These are phyloP conservation scores for Dendrolimus kikuchii DNA, from an alignment of 1,140 invertebrate genomes.

Conservation along the genomic window DNA sequence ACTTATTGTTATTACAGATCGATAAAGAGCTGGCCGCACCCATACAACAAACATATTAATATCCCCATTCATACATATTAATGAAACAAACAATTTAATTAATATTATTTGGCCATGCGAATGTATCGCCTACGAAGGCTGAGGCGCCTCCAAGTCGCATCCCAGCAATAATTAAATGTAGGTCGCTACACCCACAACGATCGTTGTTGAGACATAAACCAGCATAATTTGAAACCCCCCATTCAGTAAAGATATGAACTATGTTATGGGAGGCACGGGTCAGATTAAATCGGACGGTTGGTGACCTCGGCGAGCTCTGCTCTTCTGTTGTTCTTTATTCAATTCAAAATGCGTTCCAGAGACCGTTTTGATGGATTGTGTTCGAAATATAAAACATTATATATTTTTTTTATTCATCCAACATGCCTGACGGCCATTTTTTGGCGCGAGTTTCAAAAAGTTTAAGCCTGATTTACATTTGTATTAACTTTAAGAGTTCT, in stretches of 20 bases:
- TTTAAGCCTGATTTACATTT: too few relatives aligned
- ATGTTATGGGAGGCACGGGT: constrained; percentile 18
- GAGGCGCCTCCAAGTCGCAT: constrained; percentile 53
- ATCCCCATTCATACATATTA: neutral
- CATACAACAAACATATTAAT: too few relatives aligned
- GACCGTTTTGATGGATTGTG: constrained; percentile 23
- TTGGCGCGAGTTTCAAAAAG: too few relatives aligned
- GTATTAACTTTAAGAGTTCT: too few relatives aligned
- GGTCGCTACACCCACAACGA: constrained; percentile 52
- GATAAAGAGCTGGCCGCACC: too few relatives aligned
- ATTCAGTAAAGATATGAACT: constrained; percentile 18
- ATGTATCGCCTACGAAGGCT: constrained; percentile 44
- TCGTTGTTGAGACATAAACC: constrained; percentile 32
- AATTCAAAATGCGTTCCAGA: constrained; percentile 36
- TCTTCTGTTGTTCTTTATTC: constrained; percentile 46
- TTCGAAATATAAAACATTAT: constrained; percentile 3
- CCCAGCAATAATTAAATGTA: constrained; percentile 60
- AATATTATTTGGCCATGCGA: constrained; percentile 6
- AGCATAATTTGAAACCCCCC: constrained; percentile 23
- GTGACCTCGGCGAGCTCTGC: constrained; percentile 37
- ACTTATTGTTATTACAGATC: too few relatives aligned
- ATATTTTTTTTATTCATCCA: too few relatives aligned
- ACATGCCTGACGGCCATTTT: too few relatives aligned
- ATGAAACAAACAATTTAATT: neutral
- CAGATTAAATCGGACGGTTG: constrained; percentile 27